Conservation (phyloP, 2,888 invertebrate genomes). For the Copidosoma aretas region DNA sequence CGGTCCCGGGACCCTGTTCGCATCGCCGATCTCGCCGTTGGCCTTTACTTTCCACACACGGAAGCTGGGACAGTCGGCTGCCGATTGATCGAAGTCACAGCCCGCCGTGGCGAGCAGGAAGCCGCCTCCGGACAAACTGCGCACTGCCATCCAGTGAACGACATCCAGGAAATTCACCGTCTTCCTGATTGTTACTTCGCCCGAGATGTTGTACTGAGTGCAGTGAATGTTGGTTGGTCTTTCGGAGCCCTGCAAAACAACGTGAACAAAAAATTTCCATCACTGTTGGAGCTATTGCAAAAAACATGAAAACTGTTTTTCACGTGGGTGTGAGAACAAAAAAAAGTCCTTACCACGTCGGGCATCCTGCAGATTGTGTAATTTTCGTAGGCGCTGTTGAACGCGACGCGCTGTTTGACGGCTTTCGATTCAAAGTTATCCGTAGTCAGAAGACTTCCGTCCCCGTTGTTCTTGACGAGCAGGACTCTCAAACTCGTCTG, state of each 20-base stretch:
- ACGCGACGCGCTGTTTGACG: constrained; percentile 2
- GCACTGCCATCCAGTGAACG: constrained; percentile 2
- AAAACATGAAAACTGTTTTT: neutral
- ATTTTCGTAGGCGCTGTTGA: constrained; percentile 10
- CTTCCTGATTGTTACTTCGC: neutral
- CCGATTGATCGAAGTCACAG: neutral
- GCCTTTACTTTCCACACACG: neutral
- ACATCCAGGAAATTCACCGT: neutral
- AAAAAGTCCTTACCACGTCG: constrained; percentile 6
- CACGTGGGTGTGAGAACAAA: no score
- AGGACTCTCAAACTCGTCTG: constrained; percentile 3
- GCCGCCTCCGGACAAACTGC: constrained; percentile 16
- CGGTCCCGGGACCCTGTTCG: neutral
- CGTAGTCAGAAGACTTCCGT: constrained; percentile 11
- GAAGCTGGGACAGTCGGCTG: neutral
- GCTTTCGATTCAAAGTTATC: neutral
- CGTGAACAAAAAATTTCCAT: neutral
- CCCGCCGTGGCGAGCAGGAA: constrained; percentile 12
- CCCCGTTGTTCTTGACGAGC: constrained; percentile 9
- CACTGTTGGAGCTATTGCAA: neutral
- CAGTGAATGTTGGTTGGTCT: constrained; percentile 9
- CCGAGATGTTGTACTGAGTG: constrained; percentile 8
- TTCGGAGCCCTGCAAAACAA: neutral
- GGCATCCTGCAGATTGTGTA: constrained; percentile 19
- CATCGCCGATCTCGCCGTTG: neutral